These are phyloP conservation scores for Drosophila pseudotalamancana DNA, from an alignment of 2,888 invertebrate species.

Conservation along the genomic window DNA sequence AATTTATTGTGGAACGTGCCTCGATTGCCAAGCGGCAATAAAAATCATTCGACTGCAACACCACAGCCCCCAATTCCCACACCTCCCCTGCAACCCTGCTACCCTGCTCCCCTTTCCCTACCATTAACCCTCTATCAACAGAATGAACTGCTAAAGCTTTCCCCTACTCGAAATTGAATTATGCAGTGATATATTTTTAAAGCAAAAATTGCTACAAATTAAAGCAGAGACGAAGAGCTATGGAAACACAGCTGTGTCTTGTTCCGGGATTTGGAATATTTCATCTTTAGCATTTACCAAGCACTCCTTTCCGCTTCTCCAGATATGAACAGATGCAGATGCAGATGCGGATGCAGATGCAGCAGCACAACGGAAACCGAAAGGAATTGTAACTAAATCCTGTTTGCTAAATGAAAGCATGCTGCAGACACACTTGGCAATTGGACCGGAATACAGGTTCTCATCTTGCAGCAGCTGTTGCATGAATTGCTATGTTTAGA, in stretches of 20 bases:
- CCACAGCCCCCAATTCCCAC: not conserved
- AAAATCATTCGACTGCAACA: slow-evolving; percentile 60
- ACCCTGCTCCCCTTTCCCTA: too few relatives aligned
- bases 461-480: slow-evolving; percentile 27
- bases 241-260: not conserved
- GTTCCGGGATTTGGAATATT: not conserved
- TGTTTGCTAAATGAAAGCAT: slow-evolving; percentile 46
- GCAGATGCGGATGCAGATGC: slow-evolving; percentile 13
- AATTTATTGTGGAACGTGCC: slow-evolving; percentile 74
- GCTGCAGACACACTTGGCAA: slow-evolving; percentile 30
- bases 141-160: slow-evolving; percentile 6
- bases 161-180: slow-evolving; percentile 61
- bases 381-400: slow-evolving; percentile 15
- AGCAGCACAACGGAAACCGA: slow-evolving; percentile 21
- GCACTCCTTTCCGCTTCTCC: slow-evolving; percentile 4
- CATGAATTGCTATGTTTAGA: too few relatives aligned
- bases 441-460: slow-evolving; percentile 32
- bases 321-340: slow-evolving; percentile 8
- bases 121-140: not conserved
- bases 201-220: slow-evolving; percentile 57
- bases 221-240: not conserved
- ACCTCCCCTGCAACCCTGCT: too few relatives aligned
- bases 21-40: slow-evolving; percentile 47
- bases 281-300: slow-evolving; percentile 15
- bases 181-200: slow-evolving; percentile 49